Percentiles rank a stretch among this genome's conserved stretches.
Conservation (phyloP, 2,888 invertebrate species). For the Ganaspis brasiliensis region DNA sequence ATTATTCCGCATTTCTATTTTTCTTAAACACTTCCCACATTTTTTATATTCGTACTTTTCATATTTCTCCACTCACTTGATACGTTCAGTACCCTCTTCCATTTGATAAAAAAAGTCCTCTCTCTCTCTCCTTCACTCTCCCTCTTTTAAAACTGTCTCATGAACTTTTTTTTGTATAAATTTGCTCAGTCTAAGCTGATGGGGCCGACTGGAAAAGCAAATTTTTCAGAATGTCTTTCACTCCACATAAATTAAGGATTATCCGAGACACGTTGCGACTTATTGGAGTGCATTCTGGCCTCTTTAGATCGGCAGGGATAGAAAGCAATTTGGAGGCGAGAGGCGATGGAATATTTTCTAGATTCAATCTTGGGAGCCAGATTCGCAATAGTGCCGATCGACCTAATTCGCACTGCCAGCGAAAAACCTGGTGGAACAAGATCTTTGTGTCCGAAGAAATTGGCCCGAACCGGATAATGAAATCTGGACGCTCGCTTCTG, state of each 20-base stretch:
- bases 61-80: too few relatives aligned
- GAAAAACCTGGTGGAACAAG: slow-evolving; percentile 32
- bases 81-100: too few relatives aligned
- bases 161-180: background rate
- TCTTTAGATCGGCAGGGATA: slow-evolving; percentile 17
- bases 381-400: slow-evolving; percentile 35
- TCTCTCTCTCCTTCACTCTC: background rate
- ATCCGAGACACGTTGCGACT: slow-evolving; percentile 10
- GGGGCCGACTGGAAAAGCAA: background rate
- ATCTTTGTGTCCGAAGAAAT: slow-evolving; percentile 39
- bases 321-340: slow-evolving; percentile 39
- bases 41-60: too few relatives aligned
- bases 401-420: slow-evolving; percentile 43
- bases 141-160: background rate
- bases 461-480: slow-evolving; percentile 38
- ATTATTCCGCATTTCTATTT: too few relatives aligned
- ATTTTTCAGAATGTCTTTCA: slow-evolving; percentile 33
- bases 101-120: background rate
- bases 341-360: slow-evolving; percentile 32
- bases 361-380: slow-evolving; percentile 37
- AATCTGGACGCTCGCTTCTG: slow-evolving; percentile 31
- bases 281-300: slow-evolving; percentile 32
- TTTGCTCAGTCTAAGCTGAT: background rate
- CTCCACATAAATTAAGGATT: slow-evolving; percentile 11
- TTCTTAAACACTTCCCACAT: too few relatives aligned